These are phyloP conservation scores for Haliclona indistincta DNA, from an alignment of 37 sponge, comb jelly and placozoan genomes.

Conservation along the genomic window DNA sequence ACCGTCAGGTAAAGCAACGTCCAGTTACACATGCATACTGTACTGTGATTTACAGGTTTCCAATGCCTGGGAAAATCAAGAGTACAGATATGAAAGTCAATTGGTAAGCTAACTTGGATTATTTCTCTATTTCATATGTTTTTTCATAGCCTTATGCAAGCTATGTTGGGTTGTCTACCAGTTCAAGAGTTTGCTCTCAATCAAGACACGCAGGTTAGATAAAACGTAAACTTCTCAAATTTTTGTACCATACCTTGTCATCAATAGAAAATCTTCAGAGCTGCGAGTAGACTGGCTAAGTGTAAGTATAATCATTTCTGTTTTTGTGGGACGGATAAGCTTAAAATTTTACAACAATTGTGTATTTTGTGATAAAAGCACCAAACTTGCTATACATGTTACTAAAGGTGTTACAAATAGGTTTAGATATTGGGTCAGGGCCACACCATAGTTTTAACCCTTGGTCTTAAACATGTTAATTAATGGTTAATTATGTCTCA, in stretches of 20 bases:
- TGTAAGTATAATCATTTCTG: conserved; percentile 35
- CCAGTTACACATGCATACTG: not conserved
- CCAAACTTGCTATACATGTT: too few relatives aligned
- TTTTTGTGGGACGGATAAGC: not conserved
- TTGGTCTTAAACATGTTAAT: too few relatives aligned
- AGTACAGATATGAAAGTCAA: conserved; percentile 95
- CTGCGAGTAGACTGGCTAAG: conserved; percentile 71
- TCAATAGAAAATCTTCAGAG: conserved; percentile 78
- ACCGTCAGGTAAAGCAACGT: conserved; percentile 69
- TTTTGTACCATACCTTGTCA: not conserved
- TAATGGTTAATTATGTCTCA: too few relatives aligned
- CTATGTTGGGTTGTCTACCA: conserved; percentile 88
- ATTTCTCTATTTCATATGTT: not conserved
- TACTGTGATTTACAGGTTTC: conserved; percentile 56
- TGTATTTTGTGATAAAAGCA: too few relatives aligned
- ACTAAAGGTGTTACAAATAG: too few relatives aligned
- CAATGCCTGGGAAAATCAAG: conserved; percentile 91
- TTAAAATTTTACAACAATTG: conserved; percentile 1
- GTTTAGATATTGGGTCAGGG: too few relatives aligned
- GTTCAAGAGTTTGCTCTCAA: conserved; percentile 89
- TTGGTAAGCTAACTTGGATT: conserved; percentile 55
- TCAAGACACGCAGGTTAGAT: conserved; percentile 84
- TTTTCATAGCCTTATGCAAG: conserved; percentile 82
- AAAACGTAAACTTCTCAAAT: conserved; percentile 7
- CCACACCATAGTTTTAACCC: too few relatives aligned